Percentiles rank a stretch among this genome's conserved stretches.
Evolutionary conservation across 2,797 vertebrate genomes (phyloP).

Genomic region (Channa striata): DNA sequence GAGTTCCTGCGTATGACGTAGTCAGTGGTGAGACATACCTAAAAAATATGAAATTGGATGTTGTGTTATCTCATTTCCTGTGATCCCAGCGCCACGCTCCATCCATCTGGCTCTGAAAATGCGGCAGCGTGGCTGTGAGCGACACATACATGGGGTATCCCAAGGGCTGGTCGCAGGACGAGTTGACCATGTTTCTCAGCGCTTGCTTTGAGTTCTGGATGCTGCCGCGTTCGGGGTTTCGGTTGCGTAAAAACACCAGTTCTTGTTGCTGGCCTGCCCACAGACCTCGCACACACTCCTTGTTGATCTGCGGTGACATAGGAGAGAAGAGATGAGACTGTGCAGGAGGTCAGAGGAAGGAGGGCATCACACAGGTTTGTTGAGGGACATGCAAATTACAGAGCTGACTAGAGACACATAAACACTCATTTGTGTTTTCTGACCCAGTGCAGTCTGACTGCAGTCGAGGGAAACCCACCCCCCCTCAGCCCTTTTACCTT

Average conservation of each 20-base stretch:
- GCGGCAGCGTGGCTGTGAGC: background rate
- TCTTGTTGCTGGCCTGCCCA: slow-evolving; percentile 99
- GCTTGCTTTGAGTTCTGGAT: slow-evolving; percentile 99
- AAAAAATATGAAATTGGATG: background rate
- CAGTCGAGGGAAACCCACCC: no score
- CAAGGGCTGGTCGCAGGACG: slow-evolving; percentile 97
- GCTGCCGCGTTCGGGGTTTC: slow-evolving; percentile 96
- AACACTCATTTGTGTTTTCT: background rate
- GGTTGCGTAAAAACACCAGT: slow-evolving; percentile 94
- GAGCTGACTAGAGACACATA: no score
- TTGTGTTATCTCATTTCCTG: background rate
- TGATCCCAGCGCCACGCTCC: background rate
- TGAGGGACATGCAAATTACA: no score
- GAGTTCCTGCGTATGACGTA: slow-evolving; percentile 94
- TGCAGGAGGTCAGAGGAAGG: background rate
- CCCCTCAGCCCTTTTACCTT: slow-evolving; percentile 84
- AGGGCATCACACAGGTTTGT: no score
- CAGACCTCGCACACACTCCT: slow-evolving; percentile 95
- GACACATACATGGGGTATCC: slow-evolving; percentile 96
- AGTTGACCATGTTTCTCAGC: slow-evolving; percentile 96
- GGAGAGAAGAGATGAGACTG: background rate
- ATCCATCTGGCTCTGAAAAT: background rate
- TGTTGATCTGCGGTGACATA: slow-evolving; percentile 89
- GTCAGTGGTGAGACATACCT: slow-evolving; percentile 94
- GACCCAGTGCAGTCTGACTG: no score